Evolutionary conservation across 2,888 invertebrate genomes (phyloP).

Genomic region (Eristalinus sepulchralis): DNA sequence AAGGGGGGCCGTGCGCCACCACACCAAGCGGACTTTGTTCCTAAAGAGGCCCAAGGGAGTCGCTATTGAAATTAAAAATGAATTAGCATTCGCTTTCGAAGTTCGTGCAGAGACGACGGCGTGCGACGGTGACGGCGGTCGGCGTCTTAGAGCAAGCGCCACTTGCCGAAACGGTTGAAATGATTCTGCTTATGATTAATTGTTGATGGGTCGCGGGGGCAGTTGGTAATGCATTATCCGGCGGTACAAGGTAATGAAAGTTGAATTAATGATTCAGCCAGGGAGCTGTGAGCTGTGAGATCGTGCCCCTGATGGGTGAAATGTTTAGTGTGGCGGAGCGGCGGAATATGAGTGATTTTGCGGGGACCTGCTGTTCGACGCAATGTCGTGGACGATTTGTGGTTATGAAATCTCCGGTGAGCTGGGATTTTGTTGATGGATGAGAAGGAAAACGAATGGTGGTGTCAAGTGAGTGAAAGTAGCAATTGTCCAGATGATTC

Average conservation of each 20-base stretch:
- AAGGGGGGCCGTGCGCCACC: not conserved
- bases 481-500: no score
- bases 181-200: slow-evolving; percentile 54
- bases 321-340: not conserved
- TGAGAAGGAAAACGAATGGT: not conserved
- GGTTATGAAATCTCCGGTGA: not conserved
- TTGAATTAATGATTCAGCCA: slow-evolving; percentile 11
- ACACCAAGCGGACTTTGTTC: no score
- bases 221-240: slow-evolving; percentile 8
- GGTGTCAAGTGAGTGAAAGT: no score
- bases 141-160: slow-evolving; percentile 1
- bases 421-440: not conserved
- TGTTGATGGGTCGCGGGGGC: slow-evolving; percentile 25
- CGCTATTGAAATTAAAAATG: slow-evolving; percentile 56
- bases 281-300: not conserved
- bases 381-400: not conserved
- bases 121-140: not conserved
- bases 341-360: not conserved
- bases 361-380: not conserved
- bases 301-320: not conserved
- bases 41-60: not conserved
- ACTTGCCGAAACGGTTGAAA: slow-evolving; percentile 32
- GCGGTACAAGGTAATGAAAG: slow-evolving; percentile 36
- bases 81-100: slow-evolving; percentile 37
- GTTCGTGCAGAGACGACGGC: not conserved